Conservation (phyloP, 2,113 vertebrate species). For the Microcebus tavaratra region DNA sequence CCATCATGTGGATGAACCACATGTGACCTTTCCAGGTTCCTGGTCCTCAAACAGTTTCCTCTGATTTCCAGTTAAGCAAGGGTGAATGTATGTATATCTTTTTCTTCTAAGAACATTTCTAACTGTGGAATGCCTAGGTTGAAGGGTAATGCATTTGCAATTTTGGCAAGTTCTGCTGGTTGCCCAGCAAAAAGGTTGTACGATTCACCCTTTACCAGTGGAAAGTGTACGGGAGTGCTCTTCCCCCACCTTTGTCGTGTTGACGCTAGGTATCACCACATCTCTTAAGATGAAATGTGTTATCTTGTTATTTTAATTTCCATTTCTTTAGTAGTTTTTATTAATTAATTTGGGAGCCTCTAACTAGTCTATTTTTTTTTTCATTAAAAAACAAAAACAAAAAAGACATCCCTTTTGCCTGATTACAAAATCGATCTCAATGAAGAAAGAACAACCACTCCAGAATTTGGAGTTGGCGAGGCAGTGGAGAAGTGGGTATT, state of each 20-base stretch:
- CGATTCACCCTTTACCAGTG: no score
- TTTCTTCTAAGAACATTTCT: neutral
- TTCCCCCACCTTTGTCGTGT: no score
- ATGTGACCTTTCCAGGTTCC: neutral
- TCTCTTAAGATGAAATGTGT: neutral
- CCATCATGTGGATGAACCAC: neutral
- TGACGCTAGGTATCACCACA: rapidly evolving
- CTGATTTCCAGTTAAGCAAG: neutral
- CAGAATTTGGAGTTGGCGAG: neutral
- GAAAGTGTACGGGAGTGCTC: rapidly evolving
- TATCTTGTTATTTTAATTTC: neutral
- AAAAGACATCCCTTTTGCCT: neutral
- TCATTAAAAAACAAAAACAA: neutral
- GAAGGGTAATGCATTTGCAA: no score
- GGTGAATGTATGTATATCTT: neutral
- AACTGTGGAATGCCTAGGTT: neutral
- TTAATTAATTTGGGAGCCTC: neutral
- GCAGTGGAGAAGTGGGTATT: neutral
- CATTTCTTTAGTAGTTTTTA: neutral
- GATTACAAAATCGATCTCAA: neutral
- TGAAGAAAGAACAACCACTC: neutral
- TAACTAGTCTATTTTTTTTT: neutral
- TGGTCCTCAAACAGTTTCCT: neutral
- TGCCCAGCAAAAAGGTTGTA: neutral
- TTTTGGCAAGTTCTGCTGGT: neutral